These are phyloP conservation scores for Diorhabda carinulata DNA, from an alignment of 1,140 invertebrate species.

Conservation along the genomic window DNA sequence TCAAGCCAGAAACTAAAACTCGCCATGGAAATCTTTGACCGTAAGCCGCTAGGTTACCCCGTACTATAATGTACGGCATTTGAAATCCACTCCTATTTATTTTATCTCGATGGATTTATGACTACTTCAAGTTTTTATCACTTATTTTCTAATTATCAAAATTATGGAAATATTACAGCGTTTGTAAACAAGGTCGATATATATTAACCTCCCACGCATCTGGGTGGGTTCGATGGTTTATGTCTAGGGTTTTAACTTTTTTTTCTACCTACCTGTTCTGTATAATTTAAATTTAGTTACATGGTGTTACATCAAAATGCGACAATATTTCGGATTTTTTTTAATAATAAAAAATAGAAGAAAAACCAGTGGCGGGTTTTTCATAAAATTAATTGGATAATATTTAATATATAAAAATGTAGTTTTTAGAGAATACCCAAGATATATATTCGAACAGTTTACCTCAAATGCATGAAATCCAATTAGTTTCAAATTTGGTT, in stretches of 20 bases:
- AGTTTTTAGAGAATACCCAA: too few species aligned
- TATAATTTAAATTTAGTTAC: neutral
- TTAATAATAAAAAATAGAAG: too few species aligned
- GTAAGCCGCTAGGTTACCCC: slow-evolving; percentile 80
- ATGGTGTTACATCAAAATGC: too few species aligned
- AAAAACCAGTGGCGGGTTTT: too few species aligned
- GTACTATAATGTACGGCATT: slow-evolving; percentile 85
- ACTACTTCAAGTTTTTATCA: neutral
- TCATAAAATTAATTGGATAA: too few species aligned
- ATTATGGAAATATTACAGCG: neutral
- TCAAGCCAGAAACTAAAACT: slow-evolving; percentile 77
- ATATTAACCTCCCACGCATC: neutral
- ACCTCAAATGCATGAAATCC: too few species aligned
- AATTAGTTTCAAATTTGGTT: too few species aligned
- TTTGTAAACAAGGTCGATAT: neutral
- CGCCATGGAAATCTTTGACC: slow-evolving; percentile 79
- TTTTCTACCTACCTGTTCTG: neutral
- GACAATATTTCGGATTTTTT: too few species aligned
- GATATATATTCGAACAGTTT: too few species aligned
- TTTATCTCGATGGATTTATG: slow-evolving; percentile 3
- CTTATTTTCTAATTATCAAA: neutral
- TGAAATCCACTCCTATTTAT: slow-evolving; percentile 4
- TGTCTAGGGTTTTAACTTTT: too few species aligned
- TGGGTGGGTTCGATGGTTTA: neutral
- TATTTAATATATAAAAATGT: too few species aligned